Conservation (phyloP, 2,113 vertebrate genomes). For the Paratilapia polleni region DNA sequence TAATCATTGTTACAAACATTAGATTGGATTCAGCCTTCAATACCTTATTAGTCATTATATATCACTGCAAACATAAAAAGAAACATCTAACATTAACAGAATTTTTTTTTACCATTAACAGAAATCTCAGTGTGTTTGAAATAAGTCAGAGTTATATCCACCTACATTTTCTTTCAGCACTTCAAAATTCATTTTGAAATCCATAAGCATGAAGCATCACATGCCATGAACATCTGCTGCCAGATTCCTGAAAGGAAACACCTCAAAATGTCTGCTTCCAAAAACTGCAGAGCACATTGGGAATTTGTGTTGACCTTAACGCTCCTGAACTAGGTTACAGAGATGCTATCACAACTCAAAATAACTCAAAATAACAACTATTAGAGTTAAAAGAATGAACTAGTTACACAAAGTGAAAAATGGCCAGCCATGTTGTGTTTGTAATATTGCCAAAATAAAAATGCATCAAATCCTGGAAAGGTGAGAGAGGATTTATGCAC, state of each 20-base stretch:
- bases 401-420: neutral
- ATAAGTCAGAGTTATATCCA: too few relatives aligned
- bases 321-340: neutral
- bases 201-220: neutral
- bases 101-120: too few relatives aligned
- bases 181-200: too few relatives aligned
- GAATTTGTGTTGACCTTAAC: neutral
- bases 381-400: neutral
- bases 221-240: neutral
- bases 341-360: neutral
- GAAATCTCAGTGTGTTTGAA: too few relatives aligned
- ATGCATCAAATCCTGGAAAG: constrained; percentile 21
- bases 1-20: neutral
- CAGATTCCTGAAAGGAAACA: neutral
- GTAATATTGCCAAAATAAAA: neutral
- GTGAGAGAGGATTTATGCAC: neutral
- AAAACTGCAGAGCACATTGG: neutral
- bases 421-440: neutral
- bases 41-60: neutral
- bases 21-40: neutral
- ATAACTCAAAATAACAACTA: neutral
- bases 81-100: neutral
- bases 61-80: neutral
- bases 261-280: neutral
- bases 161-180: too few relatives aligned